A percentile compares a stretch with the other conserved stretches of the same genome.
These are phyloP conservation scores for Melitaea athalia DNA, from an alignment of 2,888 invertebrate species.

Conservation along the genomic window DNA sequence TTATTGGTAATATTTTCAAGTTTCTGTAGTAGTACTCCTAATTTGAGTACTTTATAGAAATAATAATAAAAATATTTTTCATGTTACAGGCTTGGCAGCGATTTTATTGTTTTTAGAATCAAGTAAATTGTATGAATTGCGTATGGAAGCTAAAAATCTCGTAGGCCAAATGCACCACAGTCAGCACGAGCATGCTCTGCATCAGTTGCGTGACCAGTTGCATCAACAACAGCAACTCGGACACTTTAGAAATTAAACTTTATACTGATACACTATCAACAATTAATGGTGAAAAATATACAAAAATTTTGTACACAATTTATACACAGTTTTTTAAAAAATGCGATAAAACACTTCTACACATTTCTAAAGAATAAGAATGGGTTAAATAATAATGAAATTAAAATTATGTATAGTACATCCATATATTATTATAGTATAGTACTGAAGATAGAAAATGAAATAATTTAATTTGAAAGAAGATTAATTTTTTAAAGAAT, in stretches of 20 bases:
- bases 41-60: no score
- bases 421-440: slow-evolving; percentile 2
- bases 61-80: background rate
- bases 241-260: slow-evolving; percentile 43
- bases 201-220: slow-evolving; percentile 70
- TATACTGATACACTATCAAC: background rate
- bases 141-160: slow-evolving; percentile 91
- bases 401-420: background rate
- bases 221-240: slow-evolving; percentile 64
- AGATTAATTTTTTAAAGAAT: background rate
- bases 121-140: slow-evolving; percentile 86
- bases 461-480: background rate
- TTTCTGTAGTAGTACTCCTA: no score
- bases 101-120: slow-evolving; percentile 88
- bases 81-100: slow-evolving; percentile 83
- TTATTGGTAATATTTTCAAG: background rate
- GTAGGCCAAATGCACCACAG: slow-evolving; percentile 94
- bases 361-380: no score
- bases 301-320: background rate
- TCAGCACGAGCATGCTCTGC: slow-evolving; percentile 80
- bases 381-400: no score
- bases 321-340: background rate
- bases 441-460: background rate
- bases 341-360: no score
- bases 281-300: background rate